Conservation (phyloP, 1,140 invertebrate species). For the Cheumatopsyche charites region DNA sequence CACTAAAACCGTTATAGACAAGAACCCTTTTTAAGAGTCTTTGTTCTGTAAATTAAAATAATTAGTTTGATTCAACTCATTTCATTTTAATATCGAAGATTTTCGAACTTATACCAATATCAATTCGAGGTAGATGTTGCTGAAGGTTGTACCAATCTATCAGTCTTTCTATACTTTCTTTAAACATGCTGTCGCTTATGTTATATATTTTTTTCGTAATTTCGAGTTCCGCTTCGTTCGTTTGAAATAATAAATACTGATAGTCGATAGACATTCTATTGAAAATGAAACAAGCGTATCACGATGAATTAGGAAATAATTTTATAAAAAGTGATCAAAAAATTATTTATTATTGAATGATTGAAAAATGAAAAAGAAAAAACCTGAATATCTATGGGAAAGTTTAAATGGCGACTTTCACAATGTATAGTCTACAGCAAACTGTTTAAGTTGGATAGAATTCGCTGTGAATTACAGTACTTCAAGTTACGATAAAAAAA, state of each 20-base stretch:
- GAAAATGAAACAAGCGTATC: background rate
- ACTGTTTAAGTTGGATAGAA: too few relatives aligned
- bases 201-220: background rate
- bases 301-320: background rate
- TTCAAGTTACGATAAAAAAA: too few relatives aligned
- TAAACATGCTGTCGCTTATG: background rate
- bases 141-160: slow-evolving; percentile 27
- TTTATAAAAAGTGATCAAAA: too few relatives aligned
- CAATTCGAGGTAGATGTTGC: slow-evolving; percentile 21
- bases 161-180: slow-evolving; percentile 14
- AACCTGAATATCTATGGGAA: background rate
- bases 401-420: too few relatives aligned
- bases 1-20: background rate
- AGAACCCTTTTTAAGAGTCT: background rate
- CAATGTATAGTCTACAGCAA: too few relatives aligned
- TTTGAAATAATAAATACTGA: slow-evolving; percentile 7
- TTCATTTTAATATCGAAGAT: background rate
- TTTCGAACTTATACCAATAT: background rate
- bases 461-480: too few relatives aligned
- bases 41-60: slow-evolving; percentile 11
- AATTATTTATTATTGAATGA: too few relatives aligned
- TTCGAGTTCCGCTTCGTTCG: background rate
- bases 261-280: slow-evolving; percentile 17
- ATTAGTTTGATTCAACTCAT: background rate
- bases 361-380: background rate